These are phyloP conservation scores for Agrypnia vestita DNA, from an alignment of 1,140 invertebrate species.

Conservation along the genomic window DNA sequence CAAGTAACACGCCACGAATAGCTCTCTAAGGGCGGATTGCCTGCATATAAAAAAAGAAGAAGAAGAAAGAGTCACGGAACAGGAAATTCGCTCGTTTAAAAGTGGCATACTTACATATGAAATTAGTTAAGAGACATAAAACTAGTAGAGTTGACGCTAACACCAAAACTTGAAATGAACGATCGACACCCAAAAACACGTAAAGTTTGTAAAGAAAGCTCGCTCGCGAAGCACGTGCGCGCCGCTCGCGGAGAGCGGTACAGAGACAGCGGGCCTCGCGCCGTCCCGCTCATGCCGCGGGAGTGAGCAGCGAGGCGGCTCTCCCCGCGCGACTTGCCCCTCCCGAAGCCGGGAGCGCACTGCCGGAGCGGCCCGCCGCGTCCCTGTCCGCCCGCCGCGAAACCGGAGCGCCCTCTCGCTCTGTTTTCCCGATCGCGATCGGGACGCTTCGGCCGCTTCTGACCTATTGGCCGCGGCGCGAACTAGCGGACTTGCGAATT, in stretches of 20 bases:
- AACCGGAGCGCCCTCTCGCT: neutral
- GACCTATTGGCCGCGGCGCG: neutral
- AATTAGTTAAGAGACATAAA: too few species aligned
- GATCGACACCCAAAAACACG: slow-evolving; percentile 21
- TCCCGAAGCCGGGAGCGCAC: slow-evolving; percentile 51
- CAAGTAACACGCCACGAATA: too few species aligned
- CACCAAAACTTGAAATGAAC: slow-evolving; percentile 37
- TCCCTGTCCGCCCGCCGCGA: neutral
- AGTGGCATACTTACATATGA: too few species aligned
- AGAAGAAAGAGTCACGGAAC: too few species aligned
- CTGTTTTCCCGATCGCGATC: slow-evolving; percentile 38
- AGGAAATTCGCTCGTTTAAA: too few species aligned
- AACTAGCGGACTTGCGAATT: too few species aligned
- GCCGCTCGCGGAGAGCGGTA: neutral
- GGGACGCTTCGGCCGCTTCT: neutral
- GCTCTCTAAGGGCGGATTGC: too few species aligned
- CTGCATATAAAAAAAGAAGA: too few species aligned
- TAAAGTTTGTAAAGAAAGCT: slow-evolving; percentile 26
- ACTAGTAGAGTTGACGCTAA: neutral
- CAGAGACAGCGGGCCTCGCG: too few species aligned
- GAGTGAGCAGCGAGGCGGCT: slow-evolving; percentile 20
- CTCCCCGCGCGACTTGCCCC: slow-evolving; percentile 43
- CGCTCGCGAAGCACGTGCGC: neutral
- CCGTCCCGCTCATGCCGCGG: slow-evolving; percentile 18
- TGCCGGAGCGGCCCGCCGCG: slow-evolving; percentile 7